A percentile compares a stretch with the other conserved stretches of the same genome.
Evolutionary conservation across 2,797 vertebrate species (phyloP).

Genomic region (Ciconia nigra): DNA sequence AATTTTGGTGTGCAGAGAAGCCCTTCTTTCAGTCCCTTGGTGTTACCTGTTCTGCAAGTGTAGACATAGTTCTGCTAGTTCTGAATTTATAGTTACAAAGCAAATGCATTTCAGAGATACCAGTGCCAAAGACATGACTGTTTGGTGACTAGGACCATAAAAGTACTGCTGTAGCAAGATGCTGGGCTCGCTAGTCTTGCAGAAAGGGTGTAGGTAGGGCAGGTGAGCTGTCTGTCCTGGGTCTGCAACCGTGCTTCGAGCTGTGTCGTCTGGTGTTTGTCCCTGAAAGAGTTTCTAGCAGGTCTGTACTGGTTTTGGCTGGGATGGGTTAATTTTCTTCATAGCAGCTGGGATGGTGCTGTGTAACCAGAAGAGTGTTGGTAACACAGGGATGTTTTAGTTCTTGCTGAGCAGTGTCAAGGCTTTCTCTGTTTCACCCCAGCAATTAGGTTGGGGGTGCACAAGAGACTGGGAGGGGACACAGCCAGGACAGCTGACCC

Average conservation of each 20-base stretch:
- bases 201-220: neutral
- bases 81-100: neutral
- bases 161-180: neutral
- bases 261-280: neutral
- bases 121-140: neutral
- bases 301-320: neutral
- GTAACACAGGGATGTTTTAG: neutral
- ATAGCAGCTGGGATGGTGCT: neutral
- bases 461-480: neutral
- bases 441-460: neutral
- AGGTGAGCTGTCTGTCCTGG: neutral
- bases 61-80: neutral
- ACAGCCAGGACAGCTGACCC: neutral
- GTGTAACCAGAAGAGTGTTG: neutral
- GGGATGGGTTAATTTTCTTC: neutral
- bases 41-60: neutral
- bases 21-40: neutral
- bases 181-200: neutral
- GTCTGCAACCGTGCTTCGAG: neutral
- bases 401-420: neutral
- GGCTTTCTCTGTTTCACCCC: neutral
- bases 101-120: neutral
- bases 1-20: neutral
- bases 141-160: neutral
- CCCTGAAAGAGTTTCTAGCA: neutral